Base-by-base conservation (phyloP, 2,113 vertebrate species). In the Pedionomus torquatus region DNA sequence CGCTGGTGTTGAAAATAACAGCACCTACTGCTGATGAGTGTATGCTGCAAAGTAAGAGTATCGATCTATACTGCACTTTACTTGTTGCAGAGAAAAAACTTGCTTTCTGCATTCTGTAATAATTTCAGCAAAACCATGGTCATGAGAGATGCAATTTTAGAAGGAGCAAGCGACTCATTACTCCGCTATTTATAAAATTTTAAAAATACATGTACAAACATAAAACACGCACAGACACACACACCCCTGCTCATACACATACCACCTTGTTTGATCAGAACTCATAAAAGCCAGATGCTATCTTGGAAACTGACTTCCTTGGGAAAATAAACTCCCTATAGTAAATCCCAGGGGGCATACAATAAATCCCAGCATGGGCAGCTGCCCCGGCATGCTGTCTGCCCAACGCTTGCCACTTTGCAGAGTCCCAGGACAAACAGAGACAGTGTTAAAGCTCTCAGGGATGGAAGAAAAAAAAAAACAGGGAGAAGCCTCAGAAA, bases 281-380 rank as follows among this genome's bases (percentile, higher is more conserved):
- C 85, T 93, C 82, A 87, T 90, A 91, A 96, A 97, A 88, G 90
- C 3, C 94, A 93, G 87, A 95, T 93, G 90, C 72, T 94, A 76
- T 82, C 86, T 84, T 69, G 74, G 89, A 94, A 91, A 92, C 58
- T 33, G 80, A 93, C 86, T 93, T 97, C 88, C 88, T 65, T 66
- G 37, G 77, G 86, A 93, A 95, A 93, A 92, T 63, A 94, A 97
- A 94, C 61, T 35, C 69, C 72, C 74, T 80, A 52, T 43, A 90
- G 83, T 79, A 95, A 96, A 96, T 75, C 82, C 65, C 61, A 31
- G 79, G 61, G 71, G 41, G 41, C 41, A 41, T 41, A 41, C 13
- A 41, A 13, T 41, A 41, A 41, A 41, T 41, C 41, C 79, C 60
- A 66, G 79, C 37, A 61, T 0, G 3, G 87, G 78, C 64, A 68